Evolutionary conservation across 2,888 invertebrate species (phyloP).

Genomic region (Dermolepida albohirtum): DNA sequence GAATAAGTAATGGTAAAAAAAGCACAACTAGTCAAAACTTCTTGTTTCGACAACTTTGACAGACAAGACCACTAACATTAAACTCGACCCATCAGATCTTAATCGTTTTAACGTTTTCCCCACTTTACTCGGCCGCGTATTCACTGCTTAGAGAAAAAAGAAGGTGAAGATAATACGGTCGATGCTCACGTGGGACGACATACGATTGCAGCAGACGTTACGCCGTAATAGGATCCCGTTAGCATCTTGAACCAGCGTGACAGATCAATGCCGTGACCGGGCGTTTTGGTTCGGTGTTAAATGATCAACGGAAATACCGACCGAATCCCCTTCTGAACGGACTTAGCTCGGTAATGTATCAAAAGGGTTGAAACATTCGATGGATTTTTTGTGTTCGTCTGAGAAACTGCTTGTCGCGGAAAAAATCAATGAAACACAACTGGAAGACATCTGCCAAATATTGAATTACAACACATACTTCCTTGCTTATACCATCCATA

Average conservation of each 20-base stretch:
- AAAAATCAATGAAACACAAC: slow-evolving; percentile 45
- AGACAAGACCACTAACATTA: slow-evolving; percentile 35
- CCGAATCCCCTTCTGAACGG: slow-evolving; percentile 49
- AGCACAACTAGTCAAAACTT: slow-evolving; percentile 57
- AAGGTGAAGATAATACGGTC: slow-evolving; percentile 6
- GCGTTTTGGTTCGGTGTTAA: slow-evolving; percentile 51
- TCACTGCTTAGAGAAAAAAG: too few species aligned
- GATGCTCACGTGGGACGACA: slow-evolving; percentile 25
- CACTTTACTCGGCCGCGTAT: not conserved
- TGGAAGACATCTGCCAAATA: slow-evolving; percentile 45
- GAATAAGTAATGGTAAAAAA: too few species aligned
- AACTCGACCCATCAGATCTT: slow-evolving; percentile 50
- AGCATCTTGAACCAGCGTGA: slow-evolving; percentile 36
- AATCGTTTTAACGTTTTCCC: slow-evolving; percentile 46
- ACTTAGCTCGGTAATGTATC: slow-evolving; percentile 48
- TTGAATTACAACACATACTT: slow-evolving; percentile 43
- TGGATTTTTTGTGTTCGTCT: slow-evolving; percentile 45
- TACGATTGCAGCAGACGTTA: slow-evolving; percentile 35
- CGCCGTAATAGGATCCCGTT: slow-evolving; percentile 40
- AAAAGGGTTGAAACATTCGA: slow-evolving; percentile 50
- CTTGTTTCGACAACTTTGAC: slow-evolving; percentile 32
- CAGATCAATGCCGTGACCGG: slow-evolving; percentile 52
- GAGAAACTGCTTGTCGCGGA: slow-evolving; percentile 31
- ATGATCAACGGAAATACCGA: slow-evolving; percentile 53
- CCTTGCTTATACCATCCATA: slow-evolving; percentile 26